phyloP scores from a whole-genome alignment of 2,113 vertebrate species.

The Xenopus borealis region DNA sequence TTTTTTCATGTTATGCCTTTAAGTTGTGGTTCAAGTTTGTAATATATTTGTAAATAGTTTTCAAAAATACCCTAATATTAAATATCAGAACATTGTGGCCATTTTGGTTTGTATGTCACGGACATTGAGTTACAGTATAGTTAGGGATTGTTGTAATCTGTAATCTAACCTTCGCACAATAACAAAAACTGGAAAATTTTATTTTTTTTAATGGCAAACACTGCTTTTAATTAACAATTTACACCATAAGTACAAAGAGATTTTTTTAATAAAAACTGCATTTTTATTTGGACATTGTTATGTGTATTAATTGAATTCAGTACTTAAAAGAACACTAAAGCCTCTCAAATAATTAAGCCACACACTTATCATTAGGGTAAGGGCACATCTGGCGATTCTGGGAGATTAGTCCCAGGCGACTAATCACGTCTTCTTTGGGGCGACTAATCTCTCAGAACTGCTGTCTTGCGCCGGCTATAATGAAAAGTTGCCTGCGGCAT shows the following conservation, averaged over 20 bases:
- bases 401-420: no score
- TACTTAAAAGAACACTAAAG: no score
- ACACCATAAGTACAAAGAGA: conserved; percentile 66
- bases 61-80: conserved; percentile 54
- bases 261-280: conserved; percentile 22
- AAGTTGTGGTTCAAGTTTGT: conserved; percentile 62
- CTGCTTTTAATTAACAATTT: conserved; percentile 67
- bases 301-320: no score
- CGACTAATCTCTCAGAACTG: no score
- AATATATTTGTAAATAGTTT: conserved; percentile 72
- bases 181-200: conserved; percentile 60
- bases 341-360: no score
- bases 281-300: no score
- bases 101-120: conserved; percentile 35
- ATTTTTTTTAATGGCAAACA: conserved; percentile 63
- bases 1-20: conserved; percentile 53
- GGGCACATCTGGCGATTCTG: no score
- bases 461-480: no score
- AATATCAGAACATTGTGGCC: conserved; percentile 42
- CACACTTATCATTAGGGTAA: no score
- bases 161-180: conserved; percentile 51
- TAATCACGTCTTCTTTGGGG: no score
- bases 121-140: conserved; percentile 17
- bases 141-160: conserved; percentile 17
- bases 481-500: no score